Base-by-base conservation (phyloP, 2,113 vertebrate species). In the Hoplias malabaricus region DNA sequence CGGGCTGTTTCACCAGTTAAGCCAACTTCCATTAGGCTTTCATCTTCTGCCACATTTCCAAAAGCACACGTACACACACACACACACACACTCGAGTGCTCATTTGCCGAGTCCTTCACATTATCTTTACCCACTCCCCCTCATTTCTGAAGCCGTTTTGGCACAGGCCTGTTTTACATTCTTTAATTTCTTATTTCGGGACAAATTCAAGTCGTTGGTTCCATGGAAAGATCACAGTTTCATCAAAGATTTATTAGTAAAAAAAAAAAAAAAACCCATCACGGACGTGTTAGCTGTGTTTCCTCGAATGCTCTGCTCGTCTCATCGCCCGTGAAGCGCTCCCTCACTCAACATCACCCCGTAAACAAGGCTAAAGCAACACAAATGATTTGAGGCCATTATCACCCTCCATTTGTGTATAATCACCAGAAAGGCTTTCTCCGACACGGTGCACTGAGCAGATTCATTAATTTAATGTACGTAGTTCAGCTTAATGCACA, bases 11-110 rank as follows among this genome's bases (percentile, higher is more conserved):
- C 87, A 87, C 84, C 88, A 92, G 91, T 92, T 93, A 93, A 93
- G 91, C 92, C 88, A 89, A 91, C 89, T 92, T 89, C 91, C 88
- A 92, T 92, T 92, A 91, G 87, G 91, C 88, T 90, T 90, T 91
- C 86, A 87, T 85, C 89, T 81, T 86, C 83, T 86, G 87, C 88
- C 50, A 75, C 77, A 87, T 90, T 82, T 82, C 74, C 82, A 82
- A 85, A 87, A 85, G 73, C 66, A 82, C 61, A 73, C 73, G 69
- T 80, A 81, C 59, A 80, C 77, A 82, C 80, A n/a, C n/a, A n/a
- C n/a, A n/a, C 69, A 27, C n/a, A 83, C 31, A 63, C 78, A 80
- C 76, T 83, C 73, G 75, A 70, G 81, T 83, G 84, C 86, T 88
- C 87, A 84, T 86, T 87, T 89, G 86, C 80, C 84, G 84, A 83